Base-by-base conservation (phyloP, 53 echinoderm and acorn worm genomes). In the Stichopus horrens region DNA sequence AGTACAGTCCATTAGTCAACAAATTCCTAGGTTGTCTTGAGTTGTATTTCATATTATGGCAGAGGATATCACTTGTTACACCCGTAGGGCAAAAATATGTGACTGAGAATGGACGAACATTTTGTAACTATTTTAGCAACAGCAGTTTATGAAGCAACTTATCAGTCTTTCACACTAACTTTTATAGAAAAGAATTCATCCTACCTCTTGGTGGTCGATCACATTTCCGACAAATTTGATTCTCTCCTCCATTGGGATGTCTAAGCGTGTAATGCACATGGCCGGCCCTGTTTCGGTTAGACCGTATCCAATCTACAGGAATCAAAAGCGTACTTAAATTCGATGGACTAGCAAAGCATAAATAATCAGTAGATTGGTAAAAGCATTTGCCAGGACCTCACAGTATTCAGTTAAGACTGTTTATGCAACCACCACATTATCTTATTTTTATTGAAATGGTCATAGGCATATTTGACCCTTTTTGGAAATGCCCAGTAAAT, bases 191-290 rank as follows among this genome's bases (percentile, higher is more conserved):
- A 63, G 63, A 16, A 16, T 71, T 71, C 71, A n/a, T 18, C 71
- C 19, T 87, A 91, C 91, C 91, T 91, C 91, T 88, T 88, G 80
- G 58, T 91, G 91, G 52, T 80, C 75, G 7, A 79, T 65, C 4
- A 58, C 19, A 19, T 58, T 88, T 58, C 91, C 91, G 6, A 88
- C 91, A 52, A 74, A 88, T 10, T 23, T 91, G 22, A 88, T 74
- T 52, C 91, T 73, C 74, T 88, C 77, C 7, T 83, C 83, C 54
- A 55, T 13, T 14, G 91, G 81, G n/a, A 88, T 53, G 1, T 75
- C 53, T 23, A 6, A 23, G 52, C 82, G 78, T 37, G 80, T 68
- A 0, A 89, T 68, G 8, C 53, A 51, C 68, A 89, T 81, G 19
- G 54, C 73, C 20, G 89, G 89, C 22, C 79, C 71, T 14, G 89